Conservation (phyloP, 2,888 invertebrate species). For the Drosophila pegasa region DNA sequence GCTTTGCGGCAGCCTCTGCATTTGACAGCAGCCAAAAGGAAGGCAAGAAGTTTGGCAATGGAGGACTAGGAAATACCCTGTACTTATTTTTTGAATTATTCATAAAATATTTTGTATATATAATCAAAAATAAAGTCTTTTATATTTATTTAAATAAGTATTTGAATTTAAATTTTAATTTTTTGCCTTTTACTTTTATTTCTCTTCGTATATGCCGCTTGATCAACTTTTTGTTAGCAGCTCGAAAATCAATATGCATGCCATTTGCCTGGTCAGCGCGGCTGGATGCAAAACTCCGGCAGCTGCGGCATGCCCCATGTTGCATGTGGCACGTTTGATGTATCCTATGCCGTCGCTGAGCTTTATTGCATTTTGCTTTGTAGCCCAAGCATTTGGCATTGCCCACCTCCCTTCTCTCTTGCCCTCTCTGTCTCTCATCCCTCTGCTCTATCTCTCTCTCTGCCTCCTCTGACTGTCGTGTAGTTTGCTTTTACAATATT, state of each 20-base stretch:
- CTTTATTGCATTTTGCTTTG: conserved; percentile 63
- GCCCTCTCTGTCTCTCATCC: not conserved
- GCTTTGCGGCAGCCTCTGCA: conserved; percentile 55
- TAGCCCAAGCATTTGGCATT: conserved; percentile 46
- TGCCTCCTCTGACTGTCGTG: conserved; percentile 31
- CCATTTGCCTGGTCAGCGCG: conserved; percentile 52
- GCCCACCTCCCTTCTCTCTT: conserved; percentile 4
- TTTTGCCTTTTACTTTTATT: not conserved
- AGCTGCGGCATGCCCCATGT: conserved; percentile 14
- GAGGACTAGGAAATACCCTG: conserved; percentile 20
- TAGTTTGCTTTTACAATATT: conserved; percentile 76
- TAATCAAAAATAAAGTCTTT: too few relatives aligned
- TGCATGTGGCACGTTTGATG: conserved; percentile 24
- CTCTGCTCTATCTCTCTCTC: not conserved
- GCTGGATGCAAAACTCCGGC: conserved; percentile 26
- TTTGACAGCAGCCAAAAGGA: conserved; percentile 17
- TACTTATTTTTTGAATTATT: too few relatives aligned
- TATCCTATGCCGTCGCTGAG: conserved; percentile 46
- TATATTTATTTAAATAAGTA: too few relatives aligned
- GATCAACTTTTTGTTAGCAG: not conserved
- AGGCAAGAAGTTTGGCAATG: not conserved
- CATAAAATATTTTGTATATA: conserved; percentile 20
- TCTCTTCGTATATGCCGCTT: conserved; percentile 3
- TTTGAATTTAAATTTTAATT: not conserved
- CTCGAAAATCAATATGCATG: conserved; percentile 67